phyloP scores from a whole-genome alignment of 2,888 invertebrate genomes.

The Drosophila subsilvestris region DNA sequence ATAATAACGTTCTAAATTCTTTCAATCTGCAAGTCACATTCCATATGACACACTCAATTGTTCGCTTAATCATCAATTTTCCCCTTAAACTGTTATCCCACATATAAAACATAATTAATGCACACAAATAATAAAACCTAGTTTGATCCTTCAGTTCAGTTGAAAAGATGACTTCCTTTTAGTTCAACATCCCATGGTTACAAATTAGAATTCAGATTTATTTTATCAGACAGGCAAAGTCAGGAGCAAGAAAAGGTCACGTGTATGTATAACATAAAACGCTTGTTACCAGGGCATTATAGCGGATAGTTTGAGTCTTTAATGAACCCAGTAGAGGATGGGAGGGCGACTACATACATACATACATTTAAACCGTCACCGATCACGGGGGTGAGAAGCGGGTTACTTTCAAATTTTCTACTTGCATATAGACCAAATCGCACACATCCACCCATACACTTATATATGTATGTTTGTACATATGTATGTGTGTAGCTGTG shows the following conservation, averaged over 20 bases:
- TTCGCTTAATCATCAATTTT: no score
- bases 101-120: no score
- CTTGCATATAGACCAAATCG: slow-evolving; percentile 79
- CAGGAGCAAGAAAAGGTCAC: slow-evolving; percentile 79
- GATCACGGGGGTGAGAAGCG: slow-evolving; percentile 79
- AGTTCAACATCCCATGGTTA: not conserved
- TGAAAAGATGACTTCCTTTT: not conserved
- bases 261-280: slow-evolving; percentile 75
- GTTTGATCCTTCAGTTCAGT: not conserved
- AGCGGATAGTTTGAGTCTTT: slow-evolving; percentile 46
- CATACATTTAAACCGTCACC: slow-evolving; percentile 40
- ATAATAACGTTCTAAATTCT: not conserved
- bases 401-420: slow-evolving; percentile 78
- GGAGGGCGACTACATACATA: slow-evolving; percentile 19
- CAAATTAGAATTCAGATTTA: not conserved
- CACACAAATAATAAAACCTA: no score
- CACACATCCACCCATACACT: slow-evolving; percentile 47
- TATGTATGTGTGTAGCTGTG: slow-evolving; percentile 35
- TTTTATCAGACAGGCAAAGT: no score
- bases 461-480: slow-evolving; percentile 31
- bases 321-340: slow-evolving; percentile 45
- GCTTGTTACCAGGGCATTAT: slow-evolving; percentile 48
- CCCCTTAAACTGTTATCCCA: not conserved
- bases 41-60: no score
- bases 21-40: not conserved